These are phyloP conservation scores for Labroides dimidiatus DNA, from an alignment of 2,797 vertebrate species.

Conservation along the genomic window DNA sequence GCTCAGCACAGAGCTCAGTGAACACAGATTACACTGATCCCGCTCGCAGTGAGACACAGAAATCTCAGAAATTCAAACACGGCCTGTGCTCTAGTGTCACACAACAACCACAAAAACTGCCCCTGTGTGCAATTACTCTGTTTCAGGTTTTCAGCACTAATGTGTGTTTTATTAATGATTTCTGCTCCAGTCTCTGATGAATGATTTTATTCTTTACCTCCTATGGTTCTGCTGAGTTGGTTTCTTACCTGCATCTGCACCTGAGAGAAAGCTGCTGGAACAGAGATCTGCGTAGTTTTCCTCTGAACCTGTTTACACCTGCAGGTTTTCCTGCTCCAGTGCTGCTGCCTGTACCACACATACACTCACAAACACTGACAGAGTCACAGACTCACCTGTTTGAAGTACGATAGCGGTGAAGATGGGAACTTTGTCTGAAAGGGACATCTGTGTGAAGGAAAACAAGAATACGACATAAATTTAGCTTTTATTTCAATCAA, in stretches of 20 bases:
- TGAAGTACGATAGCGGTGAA: constrained; percentile 7
- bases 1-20: constrained; percentile 33
- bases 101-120: constrained; percentile 12
- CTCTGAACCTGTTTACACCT: constrained; percentile 22
- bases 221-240: constrained; percentile 31
- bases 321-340: constrained; percentile 20
- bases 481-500: not conserved
- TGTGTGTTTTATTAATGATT: constrained; percentile 6
- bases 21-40: constrained; percentile 20
- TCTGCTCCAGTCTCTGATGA: not conserved
- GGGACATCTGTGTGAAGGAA: constrained; percentile 49
- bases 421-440: constrained; percentile 16
- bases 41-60: constrained; percentile 25
- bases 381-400: constrained; percentile 63
- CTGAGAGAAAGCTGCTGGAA: constrained; percentile 21
- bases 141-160: constrained; percentile 22
- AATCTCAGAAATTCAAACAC: constrained; percentile 22
- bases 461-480: not conserved
- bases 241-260: constrained; percentile 28
- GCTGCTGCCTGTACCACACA: constrained; percentile 17
- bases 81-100: constrained; percentile 12
- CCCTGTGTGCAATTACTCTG: constrained; percentile 6
- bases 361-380: constrained; percentile 8
- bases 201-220: constrained; percentile 27
- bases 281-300: constrained; percentile 13